A percentile compares a stretch with the other conserved stretches of the same genome.
Conservation (phyloP, 2,888 invertebrate species). For the Halictus ligatus region DNA sequence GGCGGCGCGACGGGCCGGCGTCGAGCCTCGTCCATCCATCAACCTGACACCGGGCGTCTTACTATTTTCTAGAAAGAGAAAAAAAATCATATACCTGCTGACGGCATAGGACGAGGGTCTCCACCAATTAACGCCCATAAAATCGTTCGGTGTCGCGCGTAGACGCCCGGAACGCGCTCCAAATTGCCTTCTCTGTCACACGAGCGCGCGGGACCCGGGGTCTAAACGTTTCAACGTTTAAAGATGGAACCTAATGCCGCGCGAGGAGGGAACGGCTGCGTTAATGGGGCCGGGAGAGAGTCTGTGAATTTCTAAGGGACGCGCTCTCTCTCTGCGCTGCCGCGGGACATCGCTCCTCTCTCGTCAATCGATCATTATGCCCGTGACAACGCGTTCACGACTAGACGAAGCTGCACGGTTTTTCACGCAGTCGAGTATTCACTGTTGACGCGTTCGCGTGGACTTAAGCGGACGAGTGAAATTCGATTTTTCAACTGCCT, state of each 20-base stretch:
- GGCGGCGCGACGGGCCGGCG: not conserved
- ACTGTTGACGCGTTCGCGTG: not conserved
- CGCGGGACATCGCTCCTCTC: not conserved
- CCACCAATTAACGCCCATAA: slow-evolving; percentile 69
- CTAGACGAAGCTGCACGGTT: not conserved
- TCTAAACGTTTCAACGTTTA: slow-evolving; percentile 54
- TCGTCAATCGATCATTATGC: slow-evolving; percentile 15
- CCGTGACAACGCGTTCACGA: slow-evolving; percentile 2
- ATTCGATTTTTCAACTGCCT: too few species aligned
- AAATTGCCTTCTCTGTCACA: slow-evolving; percentile 58
- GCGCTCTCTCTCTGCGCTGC: not conserved
- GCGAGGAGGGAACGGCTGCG: not conserved
- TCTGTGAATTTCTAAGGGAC: not conserved
- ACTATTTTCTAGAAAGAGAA: slow-evolving; percentile 17
- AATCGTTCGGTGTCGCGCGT: slow-evolving; percentile 60
- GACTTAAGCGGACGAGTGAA: not conserved
- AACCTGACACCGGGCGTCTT: slow-evolving; percentile 57
- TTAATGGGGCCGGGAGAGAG: slow-evolving; percentile 24
- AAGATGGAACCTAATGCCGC: slow-evolving; percentile 26
- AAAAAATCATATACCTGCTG: slow-evolving; percentile 42
- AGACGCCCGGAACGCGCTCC: slow-evolving; percentile 46
- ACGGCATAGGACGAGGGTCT: slow-evolving; percentile 28
- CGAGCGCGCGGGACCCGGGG: slow-evolving; percentile 9
- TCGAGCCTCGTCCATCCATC: slow-evolving; percentile 65
- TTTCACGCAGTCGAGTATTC: not conserved